phyloP scores from a whole-genome alignment of 2,113 vertebrate genomes.

The Peromyscus leucopus region DNA sequence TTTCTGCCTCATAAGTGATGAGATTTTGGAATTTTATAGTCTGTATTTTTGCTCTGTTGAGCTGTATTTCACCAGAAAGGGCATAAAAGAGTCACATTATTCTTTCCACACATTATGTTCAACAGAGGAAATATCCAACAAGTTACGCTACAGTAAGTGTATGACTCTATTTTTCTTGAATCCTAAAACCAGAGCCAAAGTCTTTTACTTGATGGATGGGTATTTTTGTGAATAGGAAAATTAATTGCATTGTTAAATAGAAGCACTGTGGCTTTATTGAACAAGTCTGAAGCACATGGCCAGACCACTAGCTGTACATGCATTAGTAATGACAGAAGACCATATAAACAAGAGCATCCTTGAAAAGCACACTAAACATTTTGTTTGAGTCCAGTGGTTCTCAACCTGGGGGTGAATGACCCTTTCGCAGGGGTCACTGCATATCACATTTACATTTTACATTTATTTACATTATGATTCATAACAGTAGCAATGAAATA shows the following conservation, averaged over 20 bases:
- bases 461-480: background rate
- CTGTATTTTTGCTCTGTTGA: background rate
- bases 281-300: background rate
- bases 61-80: slow-evolving; percentile 24
- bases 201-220: slow-evolving; percentile 3
- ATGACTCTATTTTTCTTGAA: slow-evolving; percentile 26
- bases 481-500: background rate
- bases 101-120: slow-evolving; percentile 42
- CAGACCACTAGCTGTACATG: background rate
- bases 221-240: slow-evolving; percentile 18
- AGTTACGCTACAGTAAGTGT: background rate
- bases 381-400: background rate
- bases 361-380: background rate
- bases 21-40: slow-evolving; percentile 13
- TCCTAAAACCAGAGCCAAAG: slow-evolving; percentile 18
- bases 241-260: slow-evolving; percentile 48
- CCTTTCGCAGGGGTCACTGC: background rate
- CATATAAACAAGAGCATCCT: background rate
- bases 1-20: background rate
- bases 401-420: background rate
- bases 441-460: background rate
- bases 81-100: background rate
- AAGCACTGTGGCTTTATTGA: background rate
- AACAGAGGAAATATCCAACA: slow-evolving; percentile 53
- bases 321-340: background rate